phyloP scores from a whole-genome alignment of 1,140 invertebrate genomes.

The Pogonognathellus flavescens region DNA sequence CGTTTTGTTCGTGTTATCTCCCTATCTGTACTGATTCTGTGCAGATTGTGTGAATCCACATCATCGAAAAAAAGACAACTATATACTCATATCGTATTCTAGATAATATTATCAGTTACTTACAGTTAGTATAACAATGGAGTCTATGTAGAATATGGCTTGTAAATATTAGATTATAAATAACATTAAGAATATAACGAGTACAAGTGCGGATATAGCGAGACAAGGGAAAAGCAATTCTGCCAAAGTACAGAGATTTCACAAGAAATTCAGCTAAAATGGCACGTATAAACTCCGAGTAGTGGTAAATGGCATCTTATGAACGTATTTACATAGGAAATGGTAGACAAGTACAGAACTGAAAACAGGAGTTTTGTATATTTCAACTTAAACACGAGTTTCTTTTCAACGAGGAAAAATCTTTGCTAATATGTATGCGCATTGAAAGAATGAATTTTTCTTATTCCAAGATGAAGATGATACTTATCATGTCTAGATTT shows the following conservation, averaged over 20 bases:
- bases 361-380: background rate
- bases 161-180: background rate
- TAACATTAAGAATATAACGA: background rate
- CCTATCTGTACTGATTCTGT: too few relatives aligned
- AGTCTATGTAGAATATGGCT: background rate
- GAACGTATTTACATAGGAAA: background rate
- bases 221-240: background rate
- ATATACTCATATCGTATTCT: too few relatives aligned
- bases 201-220: background rate
- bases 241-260: background rate
- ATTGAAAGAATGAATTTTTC: slow-evolving; percentile 20
- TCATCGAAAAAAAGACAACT: too few relatives aligned
- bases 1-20: too few relatives aligned
- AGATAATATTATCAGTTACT: too few relatives aligned
- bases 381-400: background rate
- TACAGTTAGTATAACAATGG: too few relatives aligned
- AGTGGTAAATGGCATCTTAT: background rate
- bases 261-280: background rate
- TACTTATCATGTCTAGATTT: slow-evolving; percentile 15
- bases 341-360: background rate
- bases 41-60: too few relatives aligned
- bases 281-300: background rate
- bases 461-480: slow-evolving; percentile 2
- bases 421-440: slow-evolving; percentile 10
- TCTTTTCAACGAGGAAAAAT: slow-evolving; percentile 19